These are phyloP conservation scores for Falco rusticolus DNA, from an alignment of 2,797 vertebrate species.

Conservation along the genomic window DNA sequence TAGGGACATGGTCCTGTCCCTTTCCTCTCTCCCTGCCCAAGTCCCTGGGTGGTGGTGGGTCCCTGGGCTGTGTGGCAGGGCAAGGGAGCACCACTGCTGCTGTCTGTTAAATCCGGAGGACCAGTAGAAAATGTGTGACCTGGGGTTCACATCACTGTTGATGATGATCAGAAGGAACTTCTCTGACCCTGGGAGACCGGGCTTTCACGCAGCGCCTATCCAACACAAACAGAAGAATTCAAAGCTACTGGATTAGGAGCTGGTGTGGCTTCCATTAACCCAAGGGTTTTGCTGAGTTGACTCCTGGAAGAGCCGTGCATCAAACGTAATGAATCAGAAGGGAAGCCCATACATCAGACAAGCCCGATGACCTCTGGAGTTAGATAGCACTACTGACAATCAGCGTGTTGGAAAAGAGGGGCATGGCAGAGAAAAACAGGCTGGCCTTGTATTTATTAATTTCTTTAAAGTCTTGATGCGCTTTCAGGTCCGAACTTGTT, in stretches of 20 bases:
- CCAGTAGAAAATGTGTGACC: neutral
- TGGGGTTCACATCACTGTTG: slow-evolving; percentile 14
- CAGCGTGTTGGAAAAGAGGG: neutral
- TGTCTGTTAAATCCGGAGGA: neutral
- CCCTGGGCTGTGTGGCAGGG: neutral
- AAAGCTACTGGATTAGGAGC: slow-evolving; percentile 58
- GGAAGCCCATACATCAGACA: slow-evolving; percentile 15
- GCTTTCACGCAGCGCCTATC: neutral
- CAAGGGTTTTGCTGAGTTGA: slow-evolving; percentile 10
- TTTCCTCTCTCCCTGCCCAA: neutral
- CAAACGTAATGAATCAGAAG: slow-evolving; percentile 46
- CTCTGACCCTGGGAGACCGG: slow-evolving; percentile 38
- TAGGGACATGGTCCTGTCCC: neutral
- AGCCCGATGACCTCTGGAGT: slow-evolving; percentile 55
- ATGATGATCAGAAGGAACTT: neutral
- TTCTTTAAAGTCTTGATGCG: neutral
- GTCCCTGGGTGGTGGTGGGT: neutral
- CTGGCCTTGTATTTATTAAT: neutral
- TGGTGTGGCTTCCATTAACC: slow-evolving; percentile 72
- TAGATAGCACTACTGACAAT: slow-evolving; percentile 35
- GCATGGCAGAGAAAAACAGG: neutral
- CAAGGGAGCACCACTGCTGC: neutral
- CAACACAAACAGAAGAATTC: slow-evolving; percentile 26
- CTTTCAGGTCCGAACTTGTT: neutral
- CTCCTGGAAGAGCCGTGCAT: neutral